Evolutionary conservation across 2,888 invertebrate genomes (phyloP).

Genomic region (Stenolophus ochropezus): DNA sequence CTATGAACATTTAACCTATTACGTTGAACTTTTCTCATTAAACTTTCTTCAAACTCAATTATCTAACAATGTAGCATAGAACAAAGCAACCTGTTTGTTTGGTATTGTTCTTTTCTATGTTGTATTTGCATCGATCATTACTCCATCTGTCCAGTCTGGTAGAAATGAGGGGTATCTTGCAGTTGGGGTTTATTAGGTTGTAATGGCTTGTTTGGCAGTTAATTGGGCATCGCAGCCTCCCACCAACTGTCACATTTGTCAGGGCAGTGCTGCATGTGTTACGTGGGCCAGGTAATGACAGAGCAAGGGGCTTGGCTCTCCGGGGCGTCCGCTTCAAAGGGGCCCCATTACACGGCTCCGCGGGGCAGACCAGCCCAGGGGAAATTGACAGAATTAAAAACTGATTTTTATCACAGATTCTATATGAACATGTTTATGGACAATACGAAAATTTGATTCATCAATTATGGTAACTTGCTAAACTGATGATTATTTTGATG

Average conservation of each 20-base stretch:
- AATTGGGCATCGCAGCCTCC: slow-evolving; percentile 46
- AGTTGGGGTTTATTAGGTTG: slow-evolving; percentile 18
- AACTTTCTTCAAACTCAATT: background rate
- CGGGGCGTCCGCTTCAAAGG: slow-evolving; percentile 26
- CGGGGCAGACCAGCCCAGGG: slow-evolving; percentile 17
- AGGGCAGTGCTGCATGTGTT: slow-evolving; percentile 1
- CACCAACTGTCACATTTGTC: slow-evolving; percentile 50
- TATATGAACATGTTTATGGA: too few species aligned
- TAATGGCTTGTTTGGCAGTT: slow-evolving; percentile 53
- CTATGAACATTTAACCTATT: background rate
- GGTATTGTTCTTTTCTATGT: slow-evolving; percentile 9
- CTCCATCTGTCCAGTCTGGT: background rate
- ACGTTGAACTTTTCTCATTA: background rate
- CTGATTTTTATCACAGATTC: background rate
- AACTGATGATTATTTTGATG: too few species aligned
- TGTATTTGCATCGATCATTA: slow-evolving; percentile 1
- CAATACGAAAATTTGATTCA: too few species aligned
- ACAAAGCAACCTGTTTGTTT: slow-evolving; percentile 31
- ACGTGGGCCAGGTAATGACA: slow-evolving; percentile 44
- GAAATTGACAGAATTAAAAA: slow-evolving; percentile 36
- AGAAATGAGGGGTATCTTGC: slow-evolving; percentile 15
- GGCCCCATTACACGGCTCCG: slow-evolving; percentile 29
- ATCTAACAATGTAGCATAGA: slow-evolving; percentile 9
- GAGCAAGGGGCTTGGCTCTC: background rate
- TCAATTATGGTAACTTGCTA: too few species aligned